These are phyloP conservation scores for Hapalemur alaotrensis DNA, from an alignment of 2,797 vertebrate species.

Conservation along the genomic window DNA sequence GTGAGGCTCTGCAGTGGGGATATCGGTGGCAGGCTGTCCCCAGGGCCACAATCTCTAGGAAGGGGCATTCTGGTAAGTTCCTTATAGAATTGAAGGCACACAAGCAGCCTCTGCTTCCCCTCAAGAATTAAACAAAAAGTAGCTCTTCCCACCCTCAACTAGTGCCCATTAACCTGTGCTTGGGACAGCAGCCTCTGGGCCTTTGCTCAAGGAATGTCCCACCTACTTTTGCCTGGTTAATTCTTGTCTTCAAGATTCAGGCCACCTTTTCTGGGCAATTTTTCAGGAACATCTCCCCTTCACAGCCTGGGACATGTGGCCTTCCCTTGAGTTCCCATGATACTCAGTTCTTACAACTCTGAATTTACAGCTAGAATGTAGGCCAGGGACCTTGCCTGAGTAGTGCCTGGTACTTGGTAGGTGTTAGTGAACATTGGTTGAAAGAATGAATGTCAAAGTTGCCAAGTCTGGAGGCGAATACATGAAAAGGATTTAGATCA, in stretches of 20 bases:
- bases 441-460: neutral
- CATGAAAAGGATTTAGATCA: constrained; percentile 16
- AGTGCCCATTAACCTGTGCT: neutral
- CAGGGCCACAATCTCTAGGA: neutral
- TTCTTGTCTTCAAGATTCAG: neutral
- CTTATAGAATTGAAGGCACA: neutral
- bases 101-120: neutral
- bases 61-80: neutral
- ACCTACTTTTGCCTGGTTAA: neutral
- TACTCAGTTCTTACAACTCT: neutral
- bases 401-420: neutral
- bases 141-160: neutral
- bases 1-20: neutral
- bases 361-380: neutral
- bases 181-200: neutral
- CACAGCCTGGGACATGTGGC: neutral
- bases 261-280: neutral
- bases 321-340: neutral
- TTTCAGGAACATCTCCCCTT: neutral
- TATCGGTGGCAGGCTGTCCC: neutral
- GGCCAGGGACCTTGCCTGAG: neutral
- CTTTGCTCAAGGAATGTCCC: neutral
- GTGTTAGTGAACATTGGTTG: neutral
- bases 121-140: neutral
- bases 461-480: neutral